phyloP scores from a whole-genome alignment of 1,140 invertebrate species.

The Odontomachus brunneus region DNA sequence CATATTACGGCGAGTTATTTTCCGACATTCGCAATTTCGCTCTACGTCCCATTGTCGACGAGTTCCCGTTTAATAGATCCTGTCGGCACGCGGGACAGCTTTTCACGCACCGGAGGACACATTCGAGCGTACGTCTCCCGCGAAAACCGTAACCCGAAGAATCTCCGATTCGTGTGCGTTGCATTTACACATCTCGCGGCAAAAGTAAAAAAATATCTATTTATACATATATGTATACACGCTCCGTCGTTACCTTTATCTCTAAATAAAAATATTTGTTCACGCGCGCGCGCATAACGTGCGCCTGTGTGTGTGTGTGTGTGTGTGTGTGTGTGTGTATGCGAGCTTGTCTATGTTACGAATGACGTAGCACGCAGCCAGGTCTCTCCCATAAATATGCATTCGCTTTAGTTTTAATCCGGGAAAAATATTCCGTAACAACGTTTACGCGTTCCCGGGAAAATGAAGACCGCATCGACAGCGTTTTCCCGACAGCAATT shows the following conservation, averaged over 20 bases:
- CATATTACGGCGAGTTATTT: conserved; percentile 50
- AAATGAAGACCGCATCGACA: conserved; percentile 45
- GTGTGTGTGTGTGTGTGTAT: too few relatives aligned
- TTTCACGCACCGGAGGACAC: conserved; percentile 18
- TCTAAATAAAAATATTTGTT: conserved; percentile 22
- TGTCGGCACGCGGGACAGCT: conserved; percentile 1
- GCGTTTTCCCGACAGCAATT: conserved; percentile 37
- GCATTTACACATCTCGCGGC: neutral
- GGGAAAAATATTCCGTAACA: conserved; percentile 57
- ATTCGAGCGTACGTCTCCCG: neutral
- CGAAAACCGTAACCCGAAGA: conserved; percentile 37
- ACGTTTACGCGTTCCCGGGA: conserved; percentile 20
- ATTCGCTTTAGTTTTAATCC: conserved; percentile 58
- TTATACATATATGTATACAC: neutral
- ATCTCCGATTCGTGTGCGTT: conserved; percentile 2
- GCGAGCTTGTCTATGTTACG: neutral
- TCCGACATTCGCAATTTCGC: conserved; percentile 45
- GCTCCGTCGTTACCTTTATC: conserved; percentile 27
- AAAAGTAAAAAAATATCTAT: neutral
- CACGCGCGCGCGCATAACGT: too few relatives aligned
- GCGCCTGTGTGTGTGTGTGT: too few relatives aligned
- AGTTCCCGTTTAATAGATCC: conserved; percentile 41
- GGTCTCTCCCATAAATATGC: conserved; percentile 56
- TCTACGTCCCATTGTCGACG: neutral
- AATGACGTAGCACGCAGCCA: conserved; percentile 26